Evolutionary conservation across 2,113 vertebrate species (phyloP), one percentile per base, ranked within the genome.

Genomic region (Pseudois nayaur): DNA sequence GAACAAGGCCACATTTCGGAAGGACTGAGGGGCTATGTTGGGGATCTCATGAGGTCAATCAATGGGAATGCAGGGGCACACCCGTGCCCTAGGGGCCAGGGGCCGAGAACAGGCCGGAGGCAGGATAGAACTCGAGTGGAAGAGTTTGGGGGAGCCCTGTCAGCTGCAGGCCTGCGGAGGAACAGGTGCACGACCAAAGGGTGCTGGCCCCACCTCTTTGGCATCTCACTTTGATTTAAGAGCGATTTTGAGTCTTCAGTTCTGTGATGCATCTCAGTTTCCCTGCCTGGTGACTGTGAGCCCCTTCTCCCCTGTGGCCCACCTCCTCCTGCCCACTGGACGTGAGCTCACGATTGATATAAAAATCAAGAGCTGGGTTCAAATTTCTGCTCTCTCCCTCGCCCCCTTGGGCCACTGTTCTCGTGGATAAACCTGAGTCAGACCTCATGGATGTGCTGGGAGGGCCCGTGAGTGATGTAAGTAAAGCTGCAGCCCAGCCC

Each of bases 11-110:
- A 0, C 10, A 1, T 29, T 29, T 33, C 4, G 29, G 10, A 17
- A 93, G 19, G 29, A 64, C 29, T 27, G 0, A 1, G 57, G 33
- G 36, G 17, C 10, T 8, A 0, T 7, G 0, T 33, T 9, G 6
- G 36, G 50, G 43, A 52, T 57, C 31, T 15, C 8, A 0, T 23
- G 40, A 29, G 3, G 2, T 4, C 10, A 50, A 5, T 29, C 31
- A 14, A 27, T 36, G 59, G n/a, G 4, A 4, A 14, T 1, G 33
- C 13, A 33, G 17, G 25, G 78, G 31, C 5, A 31, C 16, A 11
- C 71, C 23, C 1, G 0, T 76, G 40, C 13, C 23, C 36, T 43
- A 74, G 29, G 29, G 16, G 45, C 45, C 29, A 33, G 31, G 29
- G 76, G 45, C 78, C 0, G 3, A 50, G 48, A 81, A 33, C 48